Evolutionary conservation across 1,140 invertebrate genomes (phyloP).

Genomic region (Acromyrmex echinatior): DNA sequence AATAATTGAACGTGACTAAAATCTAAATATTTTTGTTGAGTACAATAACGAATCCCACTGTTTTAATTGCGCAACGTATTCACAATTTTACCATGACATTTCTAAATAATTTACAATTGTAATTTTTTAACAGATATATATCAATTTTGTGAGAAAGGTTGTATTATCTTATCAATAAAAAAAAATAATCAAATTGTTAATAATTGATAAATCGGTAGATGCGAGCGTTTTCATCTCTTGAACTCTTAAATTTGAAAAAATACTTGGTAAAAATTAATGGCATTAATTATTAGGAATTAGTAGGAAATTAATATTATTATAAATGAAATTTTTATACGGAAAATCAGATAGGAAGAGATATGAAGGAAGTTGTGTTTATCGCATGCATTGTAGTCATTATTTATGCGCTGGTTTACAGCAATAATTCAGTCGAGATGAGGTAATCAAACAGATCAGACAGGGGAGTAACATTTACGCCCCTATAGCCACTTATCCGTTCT

Average conservation of each 20-base stretch:
- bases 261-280: not conserved
- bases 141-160: not conserved
- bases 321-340: not conserved
- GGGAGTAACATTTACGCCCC: conserved; percentile 20
- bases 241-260: too few relatives aligned
- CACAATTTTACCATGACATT: not conserved
- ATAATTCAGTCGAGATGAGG: conserved; percentile 8
- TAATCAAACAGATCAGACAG: conserved; percentile 11
- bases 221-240: too few relatives aligned
- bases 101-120: not conserved
- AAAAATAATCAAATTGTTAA: not conserved
- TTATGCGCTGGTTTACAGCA: not conserved
- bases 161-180: not conserved
- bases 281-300: not conserved
- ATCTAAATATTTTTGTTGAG: conserved; percentile 51
- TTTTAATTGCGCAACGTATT: not conserved
- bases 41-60: not conserved
- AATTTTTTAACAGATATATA: not conserved
- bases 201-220: not conserved
- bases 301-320: too few relatives aligned
- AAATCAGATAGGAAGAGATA: not conserved
- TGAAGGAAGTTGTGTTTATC: not conserved
- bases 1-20: conserved; percentile 51
- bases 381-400: not conserved
- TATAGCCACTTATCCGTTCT: conserved; percentile 46